Evolutionary conservation across 2,888 invertebrate genomes (phyloP).

Genomic region (Prenolepis imparis): DNA sequence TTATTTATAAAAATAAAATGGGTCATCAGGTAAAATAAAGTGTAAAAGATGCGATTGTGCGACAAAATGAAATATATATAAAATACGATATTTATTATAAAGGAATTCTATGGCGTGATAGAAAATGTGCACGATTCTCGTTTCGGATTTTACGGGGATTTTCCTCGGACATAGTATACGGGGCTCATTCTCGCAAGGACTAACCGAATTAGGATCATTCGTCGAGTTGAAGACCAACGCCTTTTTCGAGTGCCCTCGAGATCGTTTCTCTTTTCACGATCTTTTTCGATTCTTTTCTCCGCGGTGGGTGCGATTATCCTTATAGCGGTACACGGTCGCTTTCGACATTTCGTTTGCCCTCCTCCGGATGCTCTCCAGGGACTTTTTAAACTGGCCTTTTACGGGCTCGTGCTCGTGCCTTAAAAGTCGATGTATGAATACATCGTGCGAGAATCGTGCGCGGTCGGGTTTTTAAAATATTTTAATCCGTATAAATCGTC

Average conservation of each 20-base stretch:
- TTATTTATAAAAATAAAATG: not conserved
- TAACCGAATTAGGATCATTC: constrained; percentile 25
- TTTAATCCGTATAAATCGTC: constrained; percentile 17
- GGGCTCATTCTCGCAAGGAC: not conserved
- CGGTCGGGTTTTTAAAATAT: constrained; percentile 25
- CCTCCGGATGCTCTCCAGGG: constrained; percentile 37
- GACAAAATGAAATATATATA: not conserved
- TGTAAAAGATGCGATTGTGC: not conserved
- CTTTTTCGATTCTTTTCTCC: constrained; percentile 19
- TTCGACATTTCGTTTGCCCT: constrained; percentile 28
- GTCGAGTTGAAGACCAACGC: not conserved
- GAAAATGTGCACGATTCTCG: not conserved
- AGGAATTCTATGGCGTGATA: not conserved
- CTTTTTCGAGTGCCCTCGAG: not conserved
- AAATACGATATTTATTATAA: not conserved
- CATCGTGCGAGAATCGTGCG: not conserved
- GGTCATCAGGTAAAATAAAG: not conserved
- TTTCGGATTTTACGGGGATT: constrained; percentile 18
- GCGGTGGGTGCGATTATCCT: constrained; percentile 53
- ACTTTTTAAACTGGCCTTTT: constrained; percentile 69
- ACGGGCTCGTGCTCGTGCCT: constrained; percentile 66
- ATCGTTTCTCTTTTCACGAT: constrained; percentile 34
- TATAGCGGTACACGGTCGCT: constrained; percentile 9
- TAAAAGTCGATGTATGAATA: constrained; percentile 54
- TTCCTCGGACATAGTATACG: not conserved